Percentiles rank a stretch among this genome's conserved stretches.
Conservation (phyloP, 2,797 vertebrate genomes). For the Craterocephalus amniculus region DNA sequence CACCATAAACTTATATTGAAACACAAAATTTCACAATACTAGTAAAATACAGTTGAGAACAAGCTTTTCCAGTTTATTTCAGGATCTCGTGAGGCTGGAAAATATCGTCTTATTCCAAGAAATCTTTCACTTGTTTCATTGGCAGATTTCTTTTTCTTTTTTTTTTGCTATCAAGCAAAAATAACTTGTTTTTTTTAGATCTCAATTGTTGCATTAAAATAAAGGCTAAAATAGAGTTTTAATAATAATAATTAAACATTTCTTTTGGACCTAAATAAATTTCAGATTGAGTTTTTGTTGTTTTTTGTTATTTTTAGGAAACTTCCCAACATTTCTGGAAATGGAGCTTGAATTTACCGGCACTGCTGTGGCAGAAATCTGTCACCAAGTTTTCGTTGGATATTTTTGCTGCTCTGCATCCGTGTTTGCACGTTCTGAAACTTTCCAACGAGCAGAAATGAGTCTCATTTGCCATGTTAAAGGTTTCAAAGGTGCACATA, state of each 20-base stretch:
- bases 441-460: constrained; percentile 38
- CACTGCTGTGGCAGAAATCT: background rate
- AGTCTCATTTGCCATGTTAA: constrained; percentile 29
- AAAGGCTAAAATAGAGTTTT: too few species aligned
- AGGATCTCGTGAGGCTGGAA: too few species aligned
- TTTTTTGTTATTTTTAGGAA: too few species aligned
- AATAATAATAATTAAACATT: background rate
- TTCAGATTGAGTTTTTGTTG: background rate
- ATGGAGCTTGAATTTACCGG: background rate
- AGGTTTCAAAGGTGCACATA: constrained; percentile 20
- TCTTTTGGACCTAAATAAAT: background rate
- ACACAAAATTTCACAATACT: too few species aligned
- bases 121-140: too few species aligned
- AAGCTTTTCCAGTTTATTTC: too few species aligned
- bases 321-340: background rate
- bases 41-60: too few species aligned
- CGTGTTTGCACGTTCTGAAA: constrained; percentile 29
- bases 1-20: too few species aligned
- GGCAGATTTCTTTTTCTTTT: too few species aligned
- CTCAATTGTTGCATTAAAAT: background rate
- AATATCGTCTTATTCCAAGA: too few species aligned
- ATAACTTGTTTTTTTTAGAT: too few species aligned
- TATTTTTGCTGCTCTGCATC: constrained; percentile 6
- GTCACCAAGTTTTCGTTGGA: background rate
- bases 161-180: too few species aligned